A percentile compares a stretch with the other conserved stretches of the same genome.
Evolutionary conservation across 1,140 invertebrate species (phyloP).

Genomic region (Hyles euphorbiae): DNA sequence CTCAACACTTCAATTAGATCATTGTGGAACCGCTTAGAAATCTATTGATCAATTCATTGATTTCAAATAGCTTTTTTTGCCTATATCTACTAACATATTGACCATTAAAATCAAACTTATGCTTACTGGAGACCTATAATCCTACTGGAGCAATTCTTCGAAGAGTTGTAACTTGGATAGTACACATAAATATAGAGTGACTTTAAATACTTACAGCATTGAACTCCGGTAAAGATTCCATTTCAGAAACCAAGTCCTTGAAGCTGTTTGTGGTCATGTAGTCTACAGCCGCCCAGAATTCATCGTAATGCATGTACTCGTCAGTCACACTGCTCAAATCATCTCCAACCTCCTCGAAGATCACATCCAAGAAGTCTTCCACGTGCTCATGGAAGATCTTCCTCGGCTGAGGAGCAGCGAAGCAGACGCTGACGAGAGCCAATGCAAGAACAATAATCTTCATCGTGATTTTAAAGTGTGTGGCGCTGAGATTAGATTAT

Average conservation of each 20-base stretch:
- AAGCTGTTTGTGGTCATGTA: slow-evolving; percentile 46
- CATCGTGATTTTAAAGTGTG: slow-evolving; percentile 1
- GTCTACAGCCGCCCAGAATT: slow-evolving; percentile 36
- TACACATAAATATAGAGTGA: no score
- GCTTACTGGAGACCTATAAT: no score
- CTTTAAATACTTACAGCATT: slow-evolving; percentile 40
- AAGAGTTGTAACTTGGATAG: no score
- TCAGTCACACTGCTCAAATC: slow-evolving; percentile 32
- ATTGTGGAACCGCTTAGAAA: no score
- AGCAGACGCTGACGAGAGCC: slow-evolving; percentile 32
- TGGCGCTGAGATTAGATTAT: background rate
- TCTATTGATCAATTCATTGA: no score
- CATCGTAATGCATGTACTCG: slow-evolving; percentile 51
- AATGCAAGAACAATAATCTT: slow-evolving; percentile 31
- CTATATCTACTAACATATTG: no score
- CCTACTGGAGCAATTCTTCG: no score
- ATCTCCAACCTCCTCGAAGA: slow-evolving; percentile 34
- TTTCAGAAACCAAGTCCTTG: slow-evolving; percentile 50
- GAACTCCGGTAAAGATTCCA: slow-evolving; percentile 62
- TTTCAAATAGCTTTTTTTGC: no score
- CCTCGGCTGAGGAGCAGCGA: slow-evolving; percentile 48
- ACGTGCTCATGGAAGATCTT: slow-evolving; percentile 59
- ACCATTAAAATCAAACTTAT: no score
- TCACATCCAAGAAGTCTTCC: slow-evolving; percentile 51
- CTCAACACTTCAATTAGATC: no score